phyloP scores from a whole-genome alignment of 2,888 invertebrate genomes.

The Heteromyza rotundicornis region DNA sequence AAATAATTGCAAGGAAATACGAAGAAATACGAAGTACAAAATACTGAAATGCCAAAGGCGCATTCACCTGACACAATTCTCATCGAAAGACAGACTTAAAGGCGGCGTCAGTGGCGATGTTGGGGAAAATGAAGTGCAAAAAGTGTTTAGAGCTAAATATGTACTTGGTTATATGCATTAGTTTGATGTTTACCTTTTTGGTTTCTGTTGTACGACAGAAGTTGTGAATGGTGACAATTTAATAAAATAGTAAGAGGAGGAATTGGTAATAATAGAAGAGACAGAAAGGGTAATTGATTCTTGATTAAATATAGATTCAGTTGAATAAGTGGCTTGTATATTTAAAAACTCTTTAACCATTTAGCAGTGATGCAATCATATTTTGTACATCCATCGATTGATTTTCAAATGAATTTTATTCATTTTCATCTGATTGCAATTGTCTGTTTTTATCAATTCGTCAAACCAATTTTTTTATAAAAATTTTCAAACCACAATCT shows the following conservation, averaged over 20 bases:
- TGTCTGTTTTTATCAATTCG: too few species aligned
- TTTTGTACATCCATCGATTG: too few species aligned
- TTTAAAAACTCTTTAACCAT: too few species aligned
- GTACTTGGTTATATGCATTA: too few species aligned
- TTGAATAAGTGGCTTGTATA: too few species aligned
- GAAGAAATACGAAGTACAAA: not conserved
- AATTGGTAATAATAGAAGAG: not conserved
- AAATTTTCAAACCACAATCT: too few species aligned
- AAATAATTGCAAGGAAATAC: conserved; percentile 14
- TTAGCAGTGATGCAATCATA: too few species aligned
- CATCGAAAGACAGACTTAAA: not conserved
- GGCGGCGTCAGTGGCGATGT: not conserved
- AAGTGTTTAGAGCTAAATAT: not conserved
- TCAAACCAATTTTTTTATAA: too few species aligned
- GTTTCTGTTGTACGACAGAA: not conserved
- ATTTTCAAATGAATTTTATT: too few species aligned
- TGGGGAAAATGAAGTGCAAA: not conserved
- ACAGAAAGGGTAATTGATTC: too few species aligned
- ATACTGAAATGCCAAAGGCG: conserved; percentile 6
- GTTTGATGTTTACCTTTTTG: not conserved
- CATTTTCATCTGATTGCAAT: too few species aligned
- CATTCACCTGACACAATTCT: conserved; percentile 18
- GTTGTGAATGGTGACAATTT: not conserved
- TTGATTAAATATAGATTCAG: too few species aligned
- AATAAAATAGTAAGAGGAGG: not conserved